Percentiles rank a stretch among this genome's conserved stretches.
phyloP scores from a whole-genome alignment of 2,797 vertebrate genomes.

The Crenichthys baileyi region DNA sequence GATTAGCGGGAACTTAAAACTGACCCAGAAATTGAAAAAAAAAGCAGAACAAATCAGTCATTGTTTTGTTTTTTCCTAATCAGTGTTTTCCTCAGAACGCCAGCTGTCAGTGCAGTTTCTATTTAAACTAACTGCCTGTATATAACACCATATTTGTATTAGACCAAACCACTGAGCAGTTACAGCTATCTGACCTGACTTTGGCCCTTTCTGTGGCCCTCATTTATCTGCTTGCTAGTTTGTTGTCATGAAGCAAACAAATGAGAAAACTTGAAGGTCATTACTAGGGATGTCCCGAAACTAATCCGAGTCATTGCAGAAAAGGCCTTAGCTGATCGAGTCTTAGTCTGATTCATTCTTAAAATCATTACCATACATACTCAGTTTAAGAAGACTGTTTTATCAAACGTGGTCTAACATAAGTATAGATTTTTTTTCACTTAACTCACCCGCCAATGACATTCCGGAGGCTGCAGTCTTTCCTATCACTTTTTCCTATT shows the following conservation, averaged over 20 bases:
- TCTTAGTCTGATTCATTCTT: not conserved
- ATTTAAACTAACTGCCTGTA: constrained; percentile 68
- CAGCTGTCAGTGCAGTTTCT: constrained; percentile 64
- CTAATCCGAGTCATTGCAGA: not conserved
- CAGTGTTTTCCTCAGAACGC: constrained; percentile 56
- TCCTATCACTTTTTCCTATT: not conserved
- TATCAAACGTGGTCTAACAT: not conserved
- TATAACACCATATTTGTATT: constrained; percentile 70
- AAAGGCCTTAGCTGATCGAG: too few species aligned
- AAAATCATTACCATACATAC: not conserved
- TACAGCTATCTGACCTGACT: constrained; percentile 48
- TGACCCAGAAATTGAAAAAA: constrained; percentile 56
- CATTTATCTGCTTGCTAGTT: constrained; percentile 73
- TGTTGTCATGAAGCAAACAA: constrained; percentile 66
- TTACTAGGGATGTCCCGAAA: constrained; percentile 1
- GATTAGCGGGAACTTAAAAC: constrained; percentile 62
- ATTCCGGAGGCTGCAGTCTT: not conserved
- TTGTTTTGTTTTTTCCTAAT: constrained; percentile 61
- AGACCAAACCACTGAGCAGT: constrained; percentile 58
- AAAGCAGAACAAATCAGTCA: constrained; percentile 45
- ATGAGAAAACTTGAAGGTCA: constrained; percentile 31
- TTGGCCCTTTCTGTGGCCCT: constrained; percentile 63
- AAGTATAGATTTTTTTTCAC: not conserved
- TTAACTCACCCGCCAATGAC: not conserved
- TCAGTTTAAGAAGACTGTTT: not conserved